phyloP scores from a whole-genome alignment of 2,888 invertebrate species.

The Cantharis lateralis region DNA sequence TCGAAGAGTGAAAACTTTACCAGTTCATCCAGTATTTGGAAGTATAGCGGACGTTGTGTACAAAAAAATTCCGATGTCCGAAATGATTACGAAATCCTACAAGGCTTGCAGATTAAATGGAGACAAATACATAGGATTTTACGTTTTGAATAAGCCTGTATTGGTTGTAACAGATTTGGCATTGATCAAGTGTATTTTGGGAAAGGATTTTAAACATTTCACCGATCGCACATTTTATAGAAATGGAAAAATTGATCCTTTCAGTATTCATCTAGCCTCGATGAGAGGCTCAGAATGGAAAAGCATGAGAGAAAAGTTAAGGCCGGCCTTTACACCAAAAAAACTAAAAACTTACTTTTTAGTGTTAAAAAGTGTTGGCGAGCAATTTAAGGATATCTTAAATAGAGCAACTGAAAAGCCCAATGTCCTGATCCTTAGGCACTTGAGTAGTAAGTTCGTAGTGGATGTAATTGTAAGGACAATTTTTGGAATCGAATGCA shows the following conservation, averaged over 20 bases:
- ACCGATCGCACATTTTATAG: conserved; percentile 53
- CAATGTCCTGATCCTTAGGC: conserved; percentile 33
- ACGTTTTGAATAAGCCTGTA: conserved; percentile 13
- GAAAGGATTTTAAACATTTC: conserved; percentile 55
- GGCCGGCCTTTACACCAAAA: conserved; percentile 58
- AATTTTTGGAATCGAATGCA: conserved; percentile 50
- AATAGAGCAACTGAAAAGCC: conserved; percentile 12
- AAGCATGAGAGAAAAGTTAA: too few species aligned
- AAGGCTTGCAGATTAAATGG: too few species aligned
- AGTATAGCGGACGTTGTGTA: too few species aligned
- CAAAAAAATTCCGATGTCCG: background rate
- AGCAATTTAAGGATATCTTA: conserved; percentile 38
- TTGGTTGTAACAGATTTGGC: conserved; percentile 46
- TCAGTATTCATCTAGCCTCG: conserved; percentile 49
- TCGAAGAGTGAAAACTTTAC: too few species aligned
- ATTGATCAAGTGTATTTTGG: conserved; percentile 52
- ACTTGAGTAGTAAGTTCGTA: conserved; percentile 44
- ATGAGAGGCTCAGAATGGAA: too few species aligned
- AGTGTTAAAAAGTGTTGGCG: conserved; percentile 50
- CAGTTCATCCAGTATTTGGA: too few species aligned
- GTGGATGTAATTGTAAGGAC: conserved; percentile 51
- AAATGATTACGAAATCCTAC: too few species aligned
- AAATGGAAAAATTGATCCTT: conserved; percentile 50
- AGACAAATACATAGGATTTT: background rate
- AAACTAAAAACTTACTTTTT: conserved; percentile 58